Evolutionary conservation across 2,113 vertebrate genomes (phyloP), one percentile per base, ranked within the genome.

Genomic region (Emberiza fucata): DNA sequence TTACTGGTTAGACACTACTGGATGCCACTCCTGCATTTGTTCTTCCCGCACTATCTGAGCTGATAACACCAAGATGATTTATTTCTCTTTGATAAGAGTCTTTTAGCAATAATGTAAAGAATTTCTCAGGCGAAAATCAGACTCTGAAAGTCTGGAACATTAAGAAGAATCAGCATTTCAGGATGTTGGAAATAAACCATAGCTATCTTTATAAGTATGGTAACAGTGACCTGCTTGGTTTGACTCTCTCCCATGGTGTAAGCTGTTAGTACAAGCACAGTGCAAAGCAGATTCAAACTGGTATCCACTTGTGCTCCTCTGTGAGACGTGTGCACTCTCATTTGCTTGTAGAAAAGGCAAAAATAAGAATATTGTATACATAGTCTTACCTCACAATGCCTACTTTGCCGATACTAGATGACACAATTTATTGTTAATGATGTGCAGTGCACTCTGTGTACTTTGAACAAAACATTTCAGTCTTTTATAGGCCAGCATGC

Each of bases 311-410:
- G 23, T 22, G 42, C 31, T 83, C 50, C 39, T 81, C 47, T 63
- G 29, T 39, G 50, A 65, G 84, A 68, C 5, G 28, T 0, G 0
- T 4, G 11, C 14, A 4, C 16, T 71, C 29, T 31, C 11, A 12
- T 61, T 91, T 24, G 8, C 48, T 40, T 19, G 37, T 28, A 89
- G 70, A 82, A 92, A 75, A 89, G 56, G 42, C 40, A 78, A 79
- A 89, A 81, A 19, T 29, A 40, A 63, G 48, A 71, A 27, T 20
- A 44, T 12, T 50, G 14, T 35, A 23, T 20, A 33, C 9, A n/a
- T 8, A 0, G 0, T 28, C 51, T 65, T 76, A 40, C 42, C 79
- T 57, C 47, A 27, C 1, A 1, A 24, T 44, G 68, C 37, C 51
- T 57, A 29, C 31, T 75, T 54, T 12, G 24, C 56, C 73, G 60